Evolutionary conservation across 2,888 invertebrate genomes (phyloP).

Genomic region (Drosophila monieri): DNA sequence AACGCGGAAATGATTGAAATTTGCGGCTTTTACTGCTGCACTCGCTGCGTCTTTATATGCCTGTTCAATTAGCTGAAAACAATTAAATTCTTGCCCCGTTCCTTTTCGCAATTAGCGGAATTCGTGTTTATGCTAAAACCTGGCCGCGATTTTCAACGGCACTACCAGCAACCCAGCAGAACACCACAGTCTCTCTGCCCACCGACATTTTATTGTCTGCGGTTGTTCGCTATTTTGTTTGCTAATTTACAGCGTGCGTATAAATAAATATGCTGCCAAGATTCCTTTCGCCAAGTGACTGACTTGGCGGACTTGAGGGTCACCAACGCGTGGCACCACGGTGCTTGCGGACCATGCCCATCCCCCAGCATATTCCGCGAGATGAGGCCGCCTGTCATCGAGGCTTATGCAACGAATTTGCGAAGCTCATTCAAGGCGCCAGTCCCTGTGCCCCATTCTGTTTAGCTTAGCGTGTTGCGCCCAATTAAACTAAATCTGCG

Average conservation of each 20-base stretch:
- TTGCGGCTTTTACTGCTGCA: constrained; percentile 16
- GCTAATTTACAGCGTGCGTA: constrained; percentile 77
- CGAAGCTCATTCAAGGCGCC: constrained; percentile 26
- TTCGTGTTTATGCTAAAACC: constrained; percentile 63
- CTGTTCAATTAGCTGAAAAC: constrained; percentile 47
- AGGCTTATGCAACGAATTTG: constrained; percentile 64
- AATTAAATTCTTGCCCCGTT: constrained; percentile 32
- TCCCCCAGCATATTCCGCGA: constrained; percentile 12
- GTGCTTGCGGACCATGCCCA: constrained; percentile 12
- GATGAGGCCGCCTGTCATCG: constrained; percentile 65
- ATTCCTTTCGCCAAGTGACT: constrained; percentile 26
- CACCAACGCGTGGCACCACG: constrained; percentile 68
- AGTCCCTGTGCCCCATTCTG: background rate
- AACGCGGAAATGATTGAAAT: constrained; percentile 47
- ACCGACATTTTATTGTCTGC: constrained; percentile 31
- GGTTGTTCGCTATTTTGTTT: constrained; percentile 28
- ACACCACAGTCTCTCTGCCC: constrained; percentile 15
- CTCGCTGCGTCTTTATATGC: constrained; percentile 21
- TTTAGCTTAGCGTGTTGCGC: constrained; percentile 27
- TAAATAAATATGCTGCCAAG: constrained; percentile 71
- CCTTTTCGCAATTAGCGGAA: constrained; percentile 61
- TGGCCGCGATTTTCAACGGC: constrained; percentile 61
- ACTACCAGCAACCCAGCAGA: constrained; percentile 37
- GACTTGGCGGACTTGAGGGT: constrained; percentile 57
- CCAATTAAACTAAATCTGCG: constrained; percentile 63